Percentiles rank a stretch among this genome's conserved stretches.
These are phyloP conservation scores for Junonia oenone DNA, from an alignment of 2,888 invertebrate genomes.

Conservation along the genomic window DNA sequence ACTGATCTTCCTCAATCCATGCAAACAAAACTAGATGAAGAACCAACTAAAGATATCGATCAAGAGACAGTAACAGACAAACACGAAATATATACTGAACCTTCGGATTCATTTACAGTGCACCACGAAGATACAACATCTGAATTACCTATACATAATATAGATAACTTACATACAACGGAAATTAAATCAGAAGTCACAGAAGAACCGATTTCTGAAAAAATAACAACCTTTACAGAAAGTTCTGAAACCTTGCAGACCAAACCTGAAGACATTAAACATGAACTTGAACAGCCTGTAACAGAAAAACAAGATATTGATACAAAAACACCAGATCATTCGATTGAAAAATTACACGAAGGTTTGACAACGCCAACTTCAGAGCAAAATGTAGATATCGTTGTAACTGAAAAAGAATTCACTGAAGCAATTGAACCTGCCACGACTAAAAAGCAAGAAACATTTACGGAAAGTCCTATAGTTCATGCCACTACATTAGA, in stretches of 20 bases:
- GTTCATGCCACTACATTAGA: background rate
- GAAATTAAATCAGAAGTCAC: background rate
- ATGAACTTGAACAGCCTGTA: background rate
- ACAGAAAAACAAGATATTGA: background rate
- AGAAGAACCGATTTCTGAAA: background rate
- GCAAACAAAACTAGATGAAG: background rate
- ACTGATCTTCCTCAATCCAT: background rate
- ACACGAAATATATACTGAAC: background rate
- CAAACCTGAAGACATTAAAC: background rate
- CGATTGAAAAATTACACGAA: background rate
- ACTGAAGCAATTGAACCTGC: background rate
- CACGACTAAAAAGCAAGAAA: slow-evolving; percentile 14
- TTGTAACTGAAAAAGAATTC: background rate
- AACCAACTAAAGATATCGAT: background rate
- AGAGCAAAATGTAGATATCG: background rate
- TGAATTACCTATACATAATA: background rate
- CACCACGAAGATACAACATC: background rate
- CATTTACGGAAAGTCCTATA: background rate
- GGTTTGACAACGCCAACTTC: background rate
- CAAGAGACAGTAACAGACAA: background rate
- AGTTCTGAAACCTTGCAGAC: background rate
- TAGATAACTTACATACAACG: background rate
- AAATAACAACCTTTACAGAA: background rate
- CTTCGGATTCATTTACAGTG: background rate
- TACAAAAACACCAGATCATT: background rate